Evolutionary conservation across 2,113 vertebrate genomes (phyloP).

Genomic region (Myrmecobius fasciatus): DNA sequence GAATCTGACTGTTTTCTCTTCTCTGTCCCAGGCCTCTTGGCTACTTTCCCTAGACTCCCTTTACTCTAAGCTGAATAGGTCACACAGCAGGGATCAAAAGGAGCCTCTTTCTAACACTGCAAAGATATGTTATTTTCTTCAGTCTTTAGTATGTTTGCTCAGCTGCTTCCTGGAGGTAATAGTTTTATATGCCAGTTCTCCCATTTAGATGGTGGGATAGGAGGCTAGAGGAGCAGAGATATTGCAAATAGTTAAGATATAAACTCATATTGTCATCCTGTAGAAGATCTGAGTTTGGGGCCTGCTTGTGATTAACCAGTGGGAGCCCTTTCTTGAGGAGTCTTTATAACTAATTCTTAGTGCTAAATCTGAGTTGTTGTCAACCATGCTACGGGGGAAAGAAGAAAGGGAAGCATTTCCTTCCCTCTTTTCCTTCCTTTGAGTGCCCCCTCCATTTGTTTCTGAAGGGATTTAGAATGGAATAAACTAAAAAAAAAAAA

Average conservation of each 20-base stretch:
- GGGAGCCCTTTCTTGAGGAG: background rate
- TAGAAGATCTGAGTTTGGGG: background rate
- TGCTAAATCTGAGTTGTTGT: background rate
- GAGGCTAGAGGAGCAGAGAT: background rate
- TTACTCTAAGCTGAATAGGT: constrained; percentile 3
- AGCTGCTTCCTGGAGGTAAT: constrained; percentile 57
- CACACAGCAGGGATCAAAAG: constrained; percentile 39
- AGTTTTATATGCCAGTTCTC: constrained; percentile 52
- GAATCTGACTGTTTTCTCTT: background rate
- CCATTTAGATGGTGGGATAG: constrained; percentile 4
- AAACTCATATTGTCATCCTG: background rate
- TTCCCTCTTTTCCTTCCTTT: background rate
- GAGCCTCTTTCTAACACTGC: constrained; percentile 13
- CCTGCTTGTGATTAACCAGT: background rate
- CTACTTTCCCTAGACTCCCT: constrained; percentile 19
- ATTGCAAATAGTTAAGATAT: background rate
- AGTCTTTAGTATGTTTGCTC: constrained; percentile 41
- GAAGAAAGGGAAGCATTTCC: background rate
- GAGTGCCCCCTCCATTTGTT: background rate
- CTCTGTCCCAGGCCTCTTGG: background rate
- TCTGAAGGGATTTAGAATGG: background rate
- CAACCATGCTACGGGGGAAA: background rate
- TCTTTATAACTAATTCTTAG: background rate
- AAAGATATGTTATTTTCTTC: constrained; percentile 23
- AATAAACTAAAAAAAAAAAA: background rate